Percentiles rank a stretch among this genome's conserved stretches.
Conservation (phyloP, 1,140 invertebrate genomes). For the Chironomus striatipennis region DNA sequence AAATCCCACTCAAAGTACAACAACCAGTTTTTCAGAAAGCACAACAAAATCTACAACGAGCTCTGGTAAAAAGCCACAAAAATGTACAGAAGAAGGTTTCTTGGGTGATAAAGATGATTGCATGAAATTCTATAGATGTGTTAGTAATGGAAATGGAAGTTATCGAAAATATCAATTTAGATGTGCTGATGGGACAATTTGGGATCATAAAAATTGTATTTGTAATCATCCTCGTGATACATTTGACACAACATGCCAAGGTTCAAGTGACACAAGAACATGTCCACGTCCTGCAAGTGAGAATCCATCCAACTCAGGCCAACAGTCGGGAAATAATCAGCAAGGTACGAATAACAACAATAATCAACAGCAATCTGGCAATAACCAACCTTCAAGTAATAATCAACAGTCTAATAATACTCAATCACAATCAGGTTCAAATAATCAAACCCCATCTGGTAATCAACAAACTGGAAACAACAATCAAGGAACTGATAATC, state of each 20-base stretch:
- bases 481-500: neutral
- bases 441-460: conserved; percentile 25
- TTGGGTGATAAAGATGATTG: conserved; percentile 41
- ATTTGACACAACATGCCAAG: conserved; percentile 30
- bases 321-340: conserved; percentile 25
- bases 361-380: neutral
- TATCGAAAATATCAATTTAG: conserved; percentile 41
- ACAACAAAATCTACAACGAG: neutral
- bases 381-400: neutral
- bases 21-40: neutral
- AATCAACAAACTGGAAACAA: conserved; percentile 27
- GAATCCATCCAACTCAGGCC: conserved; percentile 26
- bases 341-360: conserved; percentile 26
- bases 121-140: conserved; percentile 41
- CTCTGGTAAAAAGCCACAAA: conserved; percentile 25
- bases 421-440: conserved; percentile 25
- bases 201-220: conserved; percentile 41
- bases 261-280: neutral
- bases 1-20: neutral
- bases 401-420: neutral
- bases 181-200: conserved; percentile 41
- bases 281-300: conserved; percentile 24
- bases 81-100: conserved; percentile 42
- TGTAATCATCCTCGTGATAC: conserved; percentile 44
- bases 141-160: conserved; percentile 36